These are phyloP conservation scores for Exocentrus adspersus DNA, from an alignment of 2,888 invertebrate species.

Conservation along the genomic window DNA sequence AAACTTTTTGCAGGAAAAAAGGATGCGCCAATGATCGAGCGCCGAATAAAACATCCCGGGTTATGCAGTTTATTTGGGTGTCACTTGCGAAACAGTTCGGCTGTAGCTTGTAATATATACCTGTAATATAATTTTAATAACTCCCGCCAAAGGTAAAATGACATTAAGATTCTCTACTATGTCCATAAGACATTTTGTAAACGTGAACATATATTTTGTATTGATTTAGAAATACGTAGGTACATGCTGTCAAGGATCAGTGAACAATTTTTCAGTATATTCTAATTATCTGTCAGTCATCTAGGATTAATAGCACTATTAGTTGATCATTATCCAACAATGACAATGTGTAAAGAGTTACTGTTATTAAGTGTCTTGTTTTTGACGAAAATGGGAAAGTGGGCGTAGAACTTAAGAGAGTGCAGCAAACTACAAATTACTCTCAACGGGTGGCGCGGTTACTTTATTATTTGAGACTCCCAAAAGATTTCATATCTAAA, in stretches of 20 bases:
- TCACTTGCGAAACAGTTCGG: too few species aligned
- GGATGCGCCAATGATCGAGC: conserved; percentile 34
- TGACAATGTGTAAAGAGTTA: conserved; percentile 21
- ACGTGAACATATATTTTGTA: too few species aligned
- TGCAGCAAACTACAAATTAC: conserved; percentile 26
- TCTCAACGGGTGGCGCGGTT: conserved; percentile 18
- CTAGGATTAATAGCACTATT: conserved; percentile 1
- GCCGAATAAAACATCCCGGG: conserved; percentile 3
- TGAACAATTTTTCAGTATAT: neutral
- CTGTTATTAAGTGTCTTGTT: conserved; percentile 18
- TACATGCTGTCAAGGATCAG: neutral
- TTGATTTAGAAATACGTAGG: too few species aligned
- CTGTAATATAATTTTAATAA: too few species aligned
- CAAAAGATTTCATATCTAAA: conserved; percentile 4
- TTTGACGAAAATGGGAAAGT: conserved; percentile 26
- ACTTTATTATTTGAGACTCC: conserved; percentile 5
- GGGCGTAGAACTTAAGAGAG: conserved; percentile 15
- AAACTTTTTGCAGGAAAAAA: conserved; percentile 36
- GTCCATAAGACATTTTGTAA: too few species aligned
- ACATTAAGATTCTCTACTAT: too few species aligned
- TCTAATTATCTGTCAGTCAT: conserved; percentile 6
- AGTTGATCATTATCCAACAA: conserved; percentile 4
- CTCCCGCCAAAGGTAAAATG: too few species aligned
- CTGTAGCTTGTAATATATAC: too few species aligned
- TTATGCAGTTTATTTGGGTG: too few species aligned